Evolutionary conservation across 1,140 invertebrate genomes (phyloP), one percentile per base, ranked within the genome.

Genomic region (Rhopalosiphum maidis): DNA sequence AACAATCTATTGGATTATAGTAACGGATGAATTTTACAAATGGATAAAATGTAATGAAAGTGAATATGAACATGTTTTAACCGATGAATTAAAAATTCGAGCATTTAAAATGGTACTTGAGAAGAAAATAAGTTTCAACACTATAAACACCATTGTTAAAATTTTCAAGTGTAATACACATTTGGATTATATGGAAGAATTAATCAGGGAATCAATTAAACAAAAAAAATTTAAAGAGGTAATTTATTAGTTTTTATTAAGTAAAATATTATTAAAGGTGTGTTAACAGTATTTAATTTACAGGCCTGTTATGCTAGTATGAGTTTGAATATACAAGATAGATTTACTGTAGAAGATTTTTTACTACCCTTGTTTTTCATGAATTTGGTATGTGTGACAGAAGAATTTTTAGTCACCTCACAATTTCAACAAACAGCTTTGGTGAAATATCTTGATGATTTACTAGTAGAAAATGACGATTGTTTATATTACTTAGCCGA

Each of bases 331-430:
- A 95, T 97, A 30, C 97, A 97, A 95, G 95, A 96, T 77, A 95
- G 96, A 89, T 97, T 97, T 95, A 94, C 95, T 41, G 96, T 97
- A 85, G 96, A 97, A 95, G 96, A 96, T 93, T 96, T 98, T 94
- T 94, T 97, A 9, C 95, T 98, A 94, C 97, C 97, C 35, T 95
- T 98, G 37, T 95, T 98, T 94, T 95, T 98, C 25, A 97, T 97
- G 96, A 97, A 97, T 94, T 97, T 97, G 95, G 94, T 96, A 46
- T 96, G 96, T 94, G 94, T 97, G 48, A 96, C 96, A 83, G 97
- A 97, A 95, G 96, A 97, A 93, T 97, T 97, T 95, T 95, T 97
- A 91, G 94, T 94, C 77, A 95, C 96, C 82, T 96, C 96, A 94
- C 96, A 96, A n/a, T 94, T 96, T 21, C 96, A 96, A 93, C 97